Percentiles rank a stretch among this genome's conserved stretches.
phyloP scores from a whole-genome alignment of 2,888 invertebrate species.

The Calliscelio sp. region DNA sequence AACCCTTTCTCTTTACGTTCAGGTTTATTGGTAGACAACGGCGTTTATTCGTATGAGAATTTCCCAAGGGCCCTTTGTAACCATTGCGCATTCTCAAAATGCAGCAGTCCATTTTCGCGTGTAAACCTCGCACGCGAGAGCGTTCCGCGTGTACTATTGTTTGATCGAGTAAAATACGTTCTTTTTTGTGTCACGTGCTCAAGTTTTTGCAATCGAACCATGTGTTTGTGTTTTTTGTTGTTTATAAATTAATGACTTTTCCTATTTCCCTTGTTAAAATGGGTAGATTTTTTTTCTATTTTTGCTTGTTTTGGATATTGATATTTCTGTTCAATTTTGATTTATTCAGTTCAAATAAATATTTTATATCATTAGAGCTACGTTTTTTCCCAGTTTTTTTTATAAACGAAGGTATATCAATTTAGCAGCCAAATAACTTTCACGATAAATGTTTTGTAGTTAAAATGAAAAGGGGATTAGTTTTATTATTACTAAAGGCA shows the following conservation, averaged over 20 bases:
- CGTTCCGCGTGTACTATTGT: conserved; percentile 54
- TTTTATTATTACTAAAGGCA: conserved; percentile 6
- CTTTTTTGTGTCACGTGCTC: conserved; percentile 30
- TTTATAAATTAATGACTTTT: conserved; percentile 55
- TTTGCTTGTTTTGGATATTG: conserved; percentile 13
- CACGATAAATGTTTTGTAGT: conserved; percentile 16
- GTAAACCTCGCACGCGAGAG: conserved; percentile 67
- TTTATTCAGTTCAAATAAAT: conserved; percentile 20
- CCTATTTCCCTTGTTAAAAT: conserved; percentile 48
- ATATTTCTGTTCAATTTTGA: conserved; percentile 46
- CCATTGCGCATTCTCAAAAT: conserved; percentile 68
- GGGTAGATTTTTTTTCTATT: no score
- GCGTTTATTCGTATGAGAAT: conserved; percentile 73
- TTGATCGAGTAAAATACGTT: conserved; percentile 38
- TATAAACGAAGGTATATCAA: no score
- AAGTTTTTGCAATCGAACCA: conserved; percentile 28
- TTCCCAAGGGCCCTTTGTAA: conserved; percentile 74
- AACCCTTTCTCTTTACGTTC: conserved; percentile 66
- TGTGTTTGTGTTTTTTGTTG: conserved; percentile 41
- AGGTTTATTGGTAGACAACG: conserved; percentile 72
- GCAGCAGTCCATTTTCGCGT: conserved; percentile 70
- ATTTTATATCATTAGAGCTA: conserved; percentile 43
- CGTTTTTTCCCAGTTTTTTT: conserved; percentile 7
- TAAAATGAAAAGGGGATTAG: conserved; percentile 21
- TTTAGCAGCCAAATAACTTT: conserved; percentile 35